A percentile compares a stretch with the other conserved stretches of the same genome.
Evolutionary conservation across 2,888 invertebrate genomes (phyloP).

Genomic region (Eupithecia abbreviata): DNA sequence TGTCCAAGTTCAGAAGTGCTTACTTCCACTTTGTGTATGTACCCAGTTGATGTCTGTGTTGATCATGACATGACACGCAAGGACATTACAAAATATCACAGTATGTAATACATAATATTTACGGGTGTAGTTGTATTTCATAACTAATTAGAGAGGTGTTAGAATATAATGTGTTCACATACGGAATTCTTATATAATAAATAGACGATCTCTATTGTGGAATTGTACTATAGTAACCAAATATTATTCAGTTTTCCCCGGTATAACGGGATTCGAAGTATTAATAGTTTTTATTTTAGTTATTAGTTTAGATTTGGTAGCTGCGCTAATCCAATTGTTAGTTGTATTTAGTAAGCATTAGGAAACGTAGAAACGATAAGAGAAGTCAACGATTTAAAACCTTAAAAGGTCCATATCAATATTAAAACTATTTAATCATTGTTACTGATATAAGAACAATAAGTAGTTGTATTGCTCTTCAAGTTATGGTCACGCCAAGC

Average conservation of each 20-base stretch:
- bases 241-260: slow-evolving; percentile 71
- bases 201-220: slow-evolving; percentile 69
- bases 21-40: slow-evolving; percentile 1
- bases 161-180: slow-evolving; percentile 78
- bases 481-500: slow-evolving; percentile 66
- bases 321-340: slow-evolving; percentile 67
- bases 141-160: slow-evolving; percentile 66
- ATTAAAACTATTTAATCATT: slow-evolving; percentile 81
- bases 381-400: slow-evolving; percentile 74
- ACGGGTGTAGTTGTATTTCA: slow-evolving; percentile 81
- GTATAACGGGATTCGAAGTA: slow-evolving; percentile 81
- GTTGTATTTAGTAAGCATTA: slow-evolving; percentile 73
- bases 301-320: slow-evolving; percentile 62
- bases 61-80: slow-evolving; percentile 24
- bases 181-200: slow-evolving; percentile 62
- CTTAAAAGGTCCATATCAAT: slow-evolving; percentile 84
- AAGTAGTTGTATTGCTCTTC: slow-evolving; percentile 76
- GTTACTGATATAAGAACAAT: slow-evolving; percentile 80
- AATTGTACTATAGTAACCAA: slow-evolving; percentile 73
- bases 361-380: slow-evolving; percentile 65
- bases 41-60: slow-evolving; percentile 25
- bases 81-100: slow-evolving; percentile 52
- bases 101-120: slow-evolving; percentile 72
- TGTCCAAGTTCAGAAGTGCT: slow-evolving; percentile 26
- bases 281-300: slow-evolving; percentile 76